phyloP scores from a whole-genome alignment of 2,888 invertebrate genomes.

The Ectemnius lituratus region DNA sequence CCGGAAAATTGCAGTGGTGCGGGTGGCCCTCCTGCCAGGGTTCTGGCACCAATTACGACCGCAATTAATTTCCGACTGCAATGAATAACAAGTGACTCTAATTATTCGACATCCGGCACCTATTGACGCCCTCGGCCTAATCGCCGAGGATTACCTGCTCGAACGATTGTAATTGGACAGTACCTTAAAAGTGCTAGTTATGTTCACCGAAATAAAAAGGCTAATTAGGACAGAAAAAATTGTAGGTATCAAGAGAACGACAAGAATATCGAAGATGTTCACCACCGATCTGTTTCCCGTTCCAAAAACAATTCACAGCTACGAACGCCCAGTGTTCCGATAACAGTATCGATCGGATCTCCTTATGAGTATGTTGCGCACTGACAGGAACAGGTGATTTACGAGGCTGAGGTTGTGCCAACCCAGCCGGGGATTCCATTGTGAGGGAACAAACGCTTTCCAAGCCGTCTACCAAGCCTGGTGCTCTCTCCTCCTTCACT shows the following conservation, averaged over 20 bases:
- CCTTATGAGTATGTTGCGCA: constrained; percentile 47
- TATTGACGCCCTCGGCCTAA: no score
- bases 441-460: constrained; percentile 47
- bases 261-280: background rate
- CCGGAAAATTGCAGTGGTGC: background rate
- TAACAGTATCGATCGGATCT: constrained; percentile 47
- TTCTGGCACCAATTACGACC: background rate
- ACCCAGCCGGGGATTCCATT: constrained; percentile 47
- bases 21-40: background rate
- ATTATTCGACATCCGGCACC: background rate
- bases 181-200: no score
- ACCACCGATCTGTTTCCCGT: background rate
- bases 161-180: no score
- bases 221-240: background rate
- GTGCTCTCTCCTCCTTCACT: background rate
- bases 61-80: background rate
- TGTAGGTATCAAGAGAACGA: background rate
- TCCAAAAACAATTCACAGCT: background rate
- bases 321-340: constrained; percentile 27
- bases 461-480: constrained; percentile 31
- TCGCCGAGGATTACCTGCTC: no score
- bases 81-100: constrained; percentile 7
- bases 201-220: background rate
- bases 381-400: constrained; percentile 48
- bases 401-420: constrained; percentile 39